A percentile compares a stretch with the other conserved stretches of the same genome.
Evolutionary conservation across 1,140 invertebrate genomes (phyloP).

Genomic region (Geopemphigus sp.): DNA sequence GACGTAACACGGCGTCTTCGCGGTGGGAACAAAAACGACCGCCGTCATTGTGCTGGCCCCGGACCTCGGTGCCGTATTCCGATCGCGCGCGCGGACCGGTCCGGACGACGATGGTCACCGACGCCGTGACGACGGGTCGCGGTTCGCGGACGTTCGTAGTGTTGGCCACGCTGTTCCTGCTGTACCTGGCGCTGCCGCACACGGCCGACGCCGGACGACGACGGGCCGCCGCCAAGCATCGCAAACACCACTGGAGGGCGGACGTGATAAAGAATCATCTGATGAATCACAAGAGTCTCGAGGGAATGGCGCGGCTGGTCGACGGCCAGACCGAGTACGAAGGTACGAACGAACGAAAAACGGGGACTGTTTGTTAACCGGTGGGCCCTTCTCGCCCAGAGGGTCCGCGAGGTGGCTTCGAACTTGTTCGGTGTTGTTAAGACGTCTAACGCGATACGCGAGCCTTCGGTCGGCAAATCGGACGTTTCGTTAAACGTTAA

Average conservation of each 20-base stretch:
- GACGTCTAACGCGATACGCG: no score
- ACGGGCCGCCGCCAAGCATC: background rate
- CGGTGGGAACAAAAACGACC: background rate
- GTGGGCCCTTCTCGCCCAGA: no score
- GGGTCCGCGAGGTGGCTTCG: no score
- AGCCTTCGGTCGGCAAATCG: no score
- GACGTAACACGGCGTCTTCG: no score
- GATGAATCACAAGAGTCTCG: conserved; percentile 36
- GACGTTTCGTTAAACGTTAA: no score
- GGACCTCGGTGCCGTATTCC: background rate
- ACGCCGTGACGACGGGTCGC: background rate
- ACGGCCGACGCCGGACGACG: no score
- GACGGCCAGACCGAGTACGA: conserved; percentile 5
- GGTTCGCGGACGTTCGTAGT: background rate
- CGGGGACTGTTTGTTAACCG: no score
- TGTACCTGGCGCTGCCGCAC: background rate
- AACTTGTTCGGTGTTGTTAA: no score
- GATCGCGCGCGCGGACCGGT: background rate
- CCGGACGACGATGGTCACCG: background rate
- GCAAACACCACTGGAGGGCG: conserved; percentile 16
- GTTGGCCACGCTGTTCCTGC: background rate
- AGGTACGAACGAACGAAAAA: background rate
- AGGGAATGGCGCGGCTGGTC: conserved; percentile 31
- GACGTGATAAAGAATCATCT: conserved; percentile 27
- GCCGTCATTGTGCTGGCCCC: background rate